These are phyloP conservation scores for Epizoanthus rinbou DNA, from an alignment of 92 coral and sea anemone genomes.

Conservation along the genomic window DNA sequence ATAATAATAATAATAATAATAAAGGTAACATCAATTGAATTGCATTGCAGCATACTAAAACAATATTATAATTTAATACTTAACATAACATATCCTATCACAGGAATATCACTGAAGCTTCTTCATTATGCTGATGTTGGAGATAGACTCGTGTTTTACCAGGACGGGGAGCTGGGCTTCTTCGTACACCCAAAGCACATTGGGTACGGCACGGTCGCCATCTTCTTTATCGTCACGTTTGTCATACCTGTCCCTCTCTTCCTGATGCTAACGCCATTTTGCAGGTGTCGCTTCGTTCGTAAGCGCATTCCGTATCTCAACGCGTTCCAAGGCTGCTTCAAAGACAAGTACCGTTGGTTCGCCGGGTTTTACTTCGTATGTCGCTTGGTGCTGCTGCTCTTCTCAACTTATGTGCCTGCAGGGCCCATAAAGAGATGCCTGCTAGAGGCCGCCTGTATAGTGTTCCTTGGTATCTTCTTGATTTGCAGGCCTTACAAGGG, in stretches of 20 bases:
- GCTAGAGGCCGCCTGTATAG: slow-evolving; percentile 63
- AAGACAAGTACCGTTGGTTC: slow-evolving; percentile 83
- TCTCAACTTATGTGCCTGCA: slow-evolving; percentile 47
- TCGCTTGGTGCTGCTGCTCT: slow-evolving; percentile 57
- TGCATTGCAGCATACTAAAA: too few relatives aligned
- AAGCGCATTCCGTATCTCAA: slow-evolving; percentile 69
- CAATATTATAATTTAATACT: not conserved
- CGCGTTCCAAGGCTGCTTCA: slow-evolving; percentile 89
- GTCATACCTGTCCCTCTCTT: slow-evolving; percentile 81
- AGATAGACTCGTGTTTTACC: slow-evolving; percentile 50
- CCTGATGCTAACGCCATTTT: slow-evolving; percentile 71
- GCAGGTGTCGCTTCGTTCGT: slow-evolving; percentile 51
- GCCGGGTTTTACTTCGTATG: slow-evolving; percentile 92
- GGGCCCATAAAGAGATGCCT: slow-evolving; percentile 56
- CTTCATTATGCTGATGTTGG: slow-evolving; percentile 64
- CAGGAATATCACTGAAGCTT: slow-evolving; percentile 69
- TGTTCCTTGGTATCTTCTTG: slow-evolving; percentile 62
- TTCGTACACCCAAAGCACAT: slow-evolving; percentile 64
- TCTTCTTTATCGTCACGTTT: slow-evolving; percentile 46
- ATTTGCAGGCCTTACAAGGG: slow-evolving; percentile 64
- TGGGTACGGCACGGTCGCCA: slow-evolving; percentile 70
- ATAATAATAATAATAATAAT: too few relatives aligned
- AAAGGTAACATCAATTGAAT: too few relatives aligned
- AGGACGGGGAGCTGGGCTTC: slow-evolving; percentile 63
- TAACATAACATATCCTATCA: not conserved